A percentile compares a stretch with the other conserved stretches of the same genome.
Evolutionary conservation across 2,797 vertebrate species (phyloP).

Genomic region (Cossypha niveicapilla): DNA sequence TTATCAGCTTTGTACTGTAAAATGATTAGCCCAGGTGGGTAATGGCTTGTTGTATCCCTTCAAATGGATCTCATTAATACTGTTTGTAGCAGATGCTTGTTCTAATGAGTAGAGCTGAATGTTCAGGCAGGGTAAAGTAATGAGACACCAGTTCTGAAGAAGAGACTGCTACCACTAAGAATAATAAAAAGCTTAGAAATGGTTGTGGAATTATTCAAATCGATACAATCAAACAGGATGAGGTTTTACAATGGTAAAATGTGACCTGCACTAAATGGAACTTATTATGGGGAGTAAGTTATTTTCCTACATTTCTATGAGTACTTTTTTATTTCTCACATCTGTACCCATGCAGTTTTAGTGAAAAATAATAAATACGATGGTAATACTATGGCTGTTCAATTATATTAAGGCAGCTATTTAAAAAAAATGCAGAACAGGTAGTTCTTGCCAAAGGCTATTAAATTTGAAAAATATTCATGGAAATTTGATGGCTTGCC

Average conservation of each 20-base stretch:
- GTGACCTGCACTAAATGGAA: slow-evolving; percentile 29
- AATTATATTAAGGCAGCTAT: background rate
- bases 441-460: slow-evolving; percentile 24
- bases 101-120: slow-evolving; percentile 68
- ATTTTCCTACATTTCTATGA: background rate
- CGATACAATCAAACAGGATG: background rate
- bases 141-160: slow-evolving; percentile 36
- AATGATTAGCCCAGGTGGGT: slow-evolving; percentile 64
- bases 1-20: slow-evolving; percentile 37
- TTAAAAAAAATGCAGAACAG: background rate
- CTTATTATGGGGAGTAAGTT: background rate
- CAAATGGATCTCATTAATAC: slow-evolving; percentile 68
- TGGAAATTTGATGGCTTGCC: background rate
- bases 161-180: slow-evolving; percentile 13
- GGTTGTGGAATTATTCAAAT: slow-evolving; percentile 55
- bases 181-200: slow-evolving; percentile 54
- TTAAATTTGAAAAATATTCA: background rate
- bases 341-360: background rate
- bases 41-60: slow-evolving; percentile 54
- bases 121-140: slow-evolving; percentile 66
- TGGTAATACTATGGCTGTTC: background rate
- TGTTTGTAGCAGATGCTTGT: slow-evolving; percentile 71
- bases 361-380: background rate
- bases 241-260: slow-evolving; percentile 14
- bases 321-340: slow-evolving; percentile 7